Evolutionary conservation across 64 coral and sea anemone genomes (phyloP), one percentile per base, ranked within the genome.

Genomic region (Porites lutea): DNA sequence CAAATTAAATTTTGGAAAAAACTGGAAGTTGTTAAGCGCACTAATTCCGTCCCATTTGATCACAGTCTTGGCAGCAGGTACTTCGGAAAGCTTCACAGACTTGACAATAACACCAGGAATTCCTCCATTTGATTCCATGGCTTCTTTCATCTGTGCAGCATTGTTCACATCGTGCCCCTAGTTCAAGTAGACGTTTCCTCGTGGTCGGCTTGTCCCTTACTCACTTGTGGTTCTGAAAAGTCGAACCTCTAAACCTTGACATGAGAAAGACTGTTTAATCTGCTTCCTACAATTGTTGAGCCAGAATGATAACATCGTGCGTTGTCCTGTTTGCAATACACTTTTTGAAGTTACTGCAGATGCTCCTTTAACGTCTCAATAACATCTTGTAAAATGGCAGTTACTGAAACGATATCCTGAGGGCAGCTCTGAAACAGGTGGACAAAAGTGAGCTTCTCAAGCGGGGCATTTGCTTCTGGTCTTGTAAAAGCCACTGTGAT

Each of bases 221-320:
- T 77, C 0, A 77, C 64, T 70, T 58, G 89, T n/a, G 89, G 89
- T 61, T 90, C 89, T n/a, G 89, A 90, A 83, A 83, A 91, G 48
- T 91, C 66, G 64, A 83, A 65, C 50, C 79, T 58, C n/a, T 83
- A 58, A 20, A 91, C 81, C 59, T 68, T 76, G 43, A 74, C 71
- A 74, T 44, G 44, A 8, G 8, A 43, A 47, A 44, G 37, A 20
- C 16, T n/a, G 10, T 21, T n/a, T 21, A 37, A 27, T n/a, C 9
- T 81, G 78, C 79, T 49, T 82, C 50, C 23, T 19, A 91, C 68
- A 49, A 91, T 61, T n/a, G 79, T 89, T 83, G 50, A 65, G 13
- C 79, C 89, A 62, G 79, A 82, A 15, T 91, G 89, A 27, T 91
- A 91, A 57, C 89, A 79, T 68, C 89, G 64, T 15, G 78, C 78